Evolutionary conservation across 1,140 invertebrate genomes (phyloP).

Genomic region (Anoplolepis gracilipes): DNA sequence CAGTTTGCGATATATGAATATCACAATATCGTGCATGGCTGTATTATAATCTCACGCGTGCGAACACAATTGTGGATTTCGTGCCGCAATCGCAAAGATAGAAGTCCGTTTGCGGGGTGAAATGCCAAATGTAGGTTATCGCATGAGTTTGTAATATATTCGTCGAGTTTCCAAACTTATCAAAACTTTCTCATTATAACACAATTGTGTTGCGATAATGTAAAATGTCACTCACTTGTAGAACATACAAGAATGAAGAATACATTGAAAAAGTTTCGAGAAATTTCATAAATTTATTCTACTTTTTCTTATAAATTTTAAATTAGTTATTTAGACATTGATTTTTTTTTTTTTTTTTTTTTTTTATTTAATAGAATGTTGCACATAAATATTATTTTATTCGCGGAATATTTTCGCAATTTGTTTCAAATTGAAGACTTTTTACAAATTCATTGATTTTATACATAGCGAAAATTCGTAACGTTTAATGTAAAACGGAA

Average conservation of each 20-base stretch:
- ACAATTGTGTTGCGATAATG: neutral
- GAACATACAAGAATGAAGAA: neutral
- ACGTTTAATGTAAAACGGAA: neutral
- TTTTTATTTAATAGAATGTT: neutral
- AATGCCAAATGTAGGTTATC: neutral
- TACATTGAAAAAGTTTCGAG: neutral
- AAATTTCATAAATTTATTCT: neutral
- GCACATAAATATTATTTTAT: neutral
- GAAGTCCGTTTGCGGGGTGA: neutral
- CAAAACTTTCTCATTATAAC: neutral
- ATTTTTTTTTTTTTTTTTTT: too few relatives aligned
- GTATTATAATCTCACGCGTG: constrained; percentile 27
- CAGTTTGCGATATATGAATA: constrained; percentile 52
- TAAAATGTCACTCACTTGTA: neutral
- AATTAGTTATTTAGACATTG: neutral
- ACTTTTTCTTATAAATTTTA: neutral
- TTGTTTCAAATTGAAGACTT: neutral
- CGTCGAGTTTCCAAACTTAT: neutral
- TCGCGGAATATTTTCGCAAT: neutral
- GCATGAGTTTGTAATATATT: neutral
- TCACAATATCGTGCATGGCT: constrained; percentile 32
- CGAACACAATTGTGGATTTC: constrained; percentile 30
- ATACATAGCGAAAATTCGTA: neutral
- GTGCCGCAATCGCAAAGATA: constrained; percentile 22
- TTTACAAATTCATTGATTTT: neutral